These are phyloP conservation scores for Martes martes DNA, from an alignment of 2,113 vertebrate genomes.

Conservation along the genomic window DNA sequence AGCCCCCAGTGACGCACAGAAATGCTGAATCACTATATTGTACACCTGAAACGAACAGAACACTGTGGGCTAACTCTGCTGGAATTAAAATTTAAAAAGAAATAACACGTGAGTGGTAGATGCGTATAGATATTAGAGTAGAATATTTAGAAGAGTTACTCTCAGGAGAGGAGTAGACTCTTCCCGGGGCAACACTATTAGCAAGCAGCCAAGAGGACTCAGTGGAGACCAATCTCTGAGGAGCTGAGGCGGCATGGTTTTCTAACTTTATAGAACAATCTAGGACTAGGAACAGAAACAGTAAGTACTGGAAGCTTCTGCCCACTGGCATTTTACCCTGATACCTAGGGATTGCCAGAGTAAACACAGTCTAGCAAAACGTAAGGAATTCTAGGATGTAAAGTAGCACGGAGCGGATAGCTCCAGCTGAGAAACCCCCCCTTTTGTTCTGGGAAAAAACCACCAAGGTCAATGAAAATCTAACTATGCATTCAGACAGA, in stretches of 20 bases:
- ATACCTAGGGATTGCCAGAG: not conserved
- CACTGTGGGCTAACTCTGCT: not conserved
- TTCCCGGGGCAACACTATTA: not conserved
- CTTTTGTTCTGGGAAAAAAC: not conserved
- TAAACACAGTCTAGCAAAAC: not conserved
- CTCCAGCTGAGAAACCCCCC: not conserved
- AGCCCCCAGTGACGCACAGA: not conserved
- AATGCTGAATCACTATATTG: not conserved
- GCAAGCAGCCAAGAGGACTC: not conserved
- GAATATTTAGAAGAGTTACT: not conserved
- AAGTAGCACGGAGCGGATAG: not conserved
- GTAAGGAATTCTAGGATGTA: not conserved
- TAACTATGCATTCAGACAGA: not conserved
- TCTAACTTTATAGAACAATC: not conserved
- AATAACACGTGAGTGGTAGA: not conserved
- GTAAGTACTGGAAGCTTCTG: not conserved
- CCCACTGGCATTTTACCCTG: not conserved
- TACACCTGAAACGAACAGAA: not conserved
- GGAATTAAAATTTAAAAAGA: not conserved
- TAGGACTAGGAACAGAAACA: not conserved
- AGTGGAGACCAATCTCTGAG: not conserved
- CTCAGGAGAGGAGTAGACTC: not conserved
- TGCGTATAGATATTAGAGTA: not conserved
- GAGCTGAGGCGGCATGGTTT: not conserved
- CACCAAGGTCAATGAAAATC: not conserved